These are phyloP conservation scores for Idaea straminata DNA, from an alignment of 2,888 invertebrate genomes.

Conservation along the genomic window DNA sequence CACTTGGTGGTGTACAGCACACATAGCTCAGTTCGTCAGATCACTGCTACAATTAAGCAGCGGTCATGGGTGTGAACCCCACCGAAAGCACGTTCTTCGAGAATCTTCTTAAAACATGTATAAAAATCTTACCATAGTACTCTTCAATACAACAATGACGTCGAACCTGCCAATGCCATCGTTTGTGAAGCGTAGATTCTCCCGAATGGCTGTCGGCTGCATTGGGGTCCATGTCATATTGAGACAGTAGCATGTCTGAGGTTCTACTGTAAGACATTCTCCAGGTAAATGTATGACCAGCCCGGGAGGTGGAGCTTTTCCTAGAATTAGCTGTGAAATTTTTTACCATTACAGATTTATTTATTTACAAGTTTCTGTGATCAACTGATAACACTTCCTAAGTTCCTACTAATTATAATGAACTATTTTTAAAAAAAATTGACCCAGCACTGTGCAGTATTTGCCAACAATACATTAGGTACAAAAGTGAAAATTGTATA, in stretches of 20 bases:
- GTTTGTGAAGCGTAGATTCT: conserved; percentile 82
- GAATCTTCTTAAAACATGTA: neutral
- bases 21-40: no score
- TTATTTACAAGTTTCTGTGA: neutral
- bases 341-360: neutral
- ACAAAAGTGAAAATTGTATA: no score
- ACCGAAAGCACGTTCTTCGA: no score
- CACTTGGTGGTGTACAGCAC: no score
- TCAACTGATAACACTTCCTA: neutral
- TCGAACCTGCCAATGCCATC: conserved; percentile 83
- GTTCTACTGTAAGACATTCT: conserved; percentile 75
- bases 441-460: no score
- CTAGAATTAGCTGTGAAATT: conserved; percentile 56
- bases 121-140: conserved; percentile 59
- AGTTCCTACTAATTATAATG: neutral
- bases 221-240: conserved; percentile 83
- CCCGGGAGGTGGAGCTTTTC: conserved; percentile 74
- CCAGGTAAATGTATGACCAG: conserved; percentile 79
- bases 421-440: neutral
- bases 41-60: no score
- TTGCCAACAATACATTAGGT: no score
- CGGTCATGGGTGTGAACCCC: no score
- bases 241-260: conserved; percentile 76
- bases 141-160: conserved; percentile 82
- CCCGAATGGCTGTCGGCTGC: conserved; percentile 80